A percentile compares a stretch with the other conserved stretches of the same genome.
Conservation (phyloP, 2,113 vertebrate genomes). For the Apteryx mantelli region DNA sequence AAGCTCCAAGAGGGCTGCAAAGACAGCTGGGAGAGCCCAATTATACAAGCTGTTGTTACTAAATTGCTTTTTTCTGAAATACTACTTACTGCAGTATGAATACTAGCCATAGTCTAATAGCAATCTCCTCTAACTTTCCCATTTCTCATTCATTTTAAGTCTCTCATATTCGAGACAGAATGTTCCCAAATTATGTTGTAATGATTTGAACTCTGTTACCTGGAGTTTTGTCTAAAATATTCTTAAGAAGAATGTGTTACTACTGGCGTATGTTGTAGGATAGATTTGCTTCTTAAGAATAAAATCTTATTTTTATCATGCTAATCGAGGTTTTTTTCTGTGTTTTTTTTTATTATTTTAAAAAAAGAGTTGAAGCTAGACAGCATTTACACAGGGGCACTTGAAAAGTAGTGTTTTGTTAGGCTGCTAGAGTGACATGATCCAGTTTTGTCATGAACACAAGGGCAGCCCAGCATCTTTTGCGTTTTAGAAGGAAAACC, state of each 20-base stretch:
- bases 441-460: slow-evolving; percentile 25
- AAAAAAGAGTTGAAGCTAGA: not conserved
- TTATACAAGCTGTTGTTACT: not conserved
- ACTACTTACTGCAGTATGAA: not conserved
- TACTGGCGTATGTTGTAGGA: not conserved
- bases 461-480: slow-evolving; percentile 17
- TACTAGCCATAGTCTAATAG: not conserved
- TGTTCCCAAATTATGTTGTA: not conserved
- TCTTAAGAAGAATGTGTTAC: not conserved
- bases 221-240: not conserved
- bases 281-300: not conserved
- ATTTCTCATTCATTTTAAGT: not conserved
- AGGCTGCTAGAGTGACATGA: slow-evolving; percentile 3
- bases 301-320: not conserved
- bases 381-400: not conserved
- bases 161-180: not conserved
- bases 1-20: not conserved
- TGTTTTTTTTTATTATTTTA: not conserved
- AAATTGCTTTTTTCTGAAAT: not conserved
- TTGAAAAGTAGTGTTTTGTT: slow-evolving; percentile 49
- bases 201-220: not conserved
- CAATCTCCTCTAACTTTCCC: not conserved
- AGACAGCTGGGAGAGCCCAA: not conserved
- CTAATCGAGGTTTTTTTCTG: not conserved
- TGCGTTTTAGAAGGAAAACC: slow-evolving; percentile 10